Evolutionary conservation across 2,797 vertebrate species (phyloP), one percentile per base, ranked within the genome.

Genomic region (Enoplosus armatus): DNA sequence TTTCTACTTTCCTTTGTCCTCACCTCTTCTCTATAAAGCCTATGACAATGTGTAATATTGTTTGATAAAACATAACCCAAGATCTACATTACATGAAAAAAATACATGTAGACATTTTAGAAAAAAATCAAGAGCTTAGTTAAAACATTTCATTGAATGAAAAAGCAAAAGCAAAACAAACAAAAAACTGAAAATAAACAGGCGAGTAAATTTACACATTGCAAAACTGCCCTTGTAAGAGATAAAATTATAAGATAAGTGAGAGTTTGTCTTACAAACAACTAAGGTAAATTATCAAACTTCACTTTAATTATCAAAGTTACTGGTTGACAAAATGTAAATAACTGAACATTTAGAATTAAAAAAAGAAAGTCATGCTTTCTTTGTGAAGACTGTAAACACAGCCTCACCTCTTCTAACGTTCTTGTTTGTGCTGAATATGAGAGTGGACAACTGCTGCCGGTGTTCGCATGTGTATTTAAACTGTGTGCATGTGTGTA

Each of bases 361-460:
- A 9, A 41, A 45, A 51, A 31, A 65, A 33, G 1, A 3, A 65
- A 33, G 1, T 8, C 24, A n/a, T 48, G 5, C 9, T 55, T 53
- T 50, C 35, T 39, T 59, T n/a, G 20, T 43, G 20, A 64, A 72
- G 61, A 43, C 10, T 18, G 8, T 18, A 54, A 75, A 71, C 43
- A 63, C 22, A 27, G 27, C 24, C 43, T 48, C 26, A 35, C 2
- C 15, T 64, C 27, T 20, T 78, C 47, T 72, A 65, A 48, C 84
- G 10, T 76, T 84, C 53, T 63, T 85, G 64, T 72, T 80, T 87
- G 56, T 77, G 31, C 26, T 41, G 20, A 56, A 41, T 43, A 35
- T 27, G 31, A 63, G 60, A 26, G 70, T 51, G 65, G 58, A 48
- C 20, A 41, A 64, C 43, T 53, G 51, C 24, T 41, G n/a, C n/a